phyloP scores from a whole-genome alignment of 1,140 invertebrate genomes.

The Saxidomus purpurata region DNA sequence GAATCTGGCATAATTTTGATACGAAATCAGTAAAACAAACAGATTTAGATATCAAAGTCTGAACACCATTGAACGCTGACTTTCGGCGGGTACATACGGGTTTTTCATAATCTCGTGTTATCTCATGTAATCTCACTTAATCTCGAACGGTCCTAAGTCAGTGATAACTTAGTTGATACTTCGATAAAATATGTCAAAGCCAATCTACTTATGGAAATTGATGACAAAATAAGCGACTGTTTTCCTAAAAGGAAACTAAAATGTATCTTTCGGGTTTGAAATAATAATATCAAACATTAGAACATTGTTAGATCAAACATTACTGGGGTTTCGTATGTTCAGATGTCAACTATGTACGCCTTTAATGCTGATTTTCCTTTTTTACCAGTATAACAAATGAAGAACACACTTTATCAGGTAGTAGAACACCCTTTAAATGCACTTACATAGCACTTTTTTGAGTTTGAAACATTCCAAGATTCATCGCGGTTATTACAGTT shows the following conservation, averaged over 20 bases:
- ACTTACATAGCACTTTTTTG: no score
- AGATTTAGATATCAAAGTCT: slow-evolving; percentile 65
- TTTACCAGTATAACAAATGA: no score
- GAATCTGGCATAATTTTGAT: slow-evolving; percentile 59
- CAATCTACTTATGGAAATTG: slow-evolving; percentile 65
- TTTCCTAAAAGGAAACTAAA: slow-evolving; percentile 32
- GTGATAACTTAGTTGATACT: slow-evolving; percentile 54
- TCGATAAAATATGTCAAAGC: slow-evolving; percentile 62
- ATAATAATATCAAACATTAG: not conserved
- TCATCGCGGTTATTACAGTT: no score
- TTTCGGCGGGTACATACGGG: slow-evolving; percentile 47
- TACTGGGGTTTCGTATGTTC: no score
- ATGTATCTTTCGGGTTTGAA: not conserved
- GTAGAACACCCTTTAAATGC: no score
- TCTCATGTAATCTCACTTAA: slow-evolving; percentile 55
- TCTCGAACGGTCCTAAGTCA: slow-evolving; percentile 49
- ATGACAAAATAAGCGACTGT: slow-evolving; percentile 58
- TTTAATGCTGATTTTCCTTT: no score
- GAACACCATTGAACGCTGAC: slow-evolving; percentile 46
- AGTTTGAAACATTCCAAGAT: no score
- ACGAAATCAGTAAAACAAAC: slow-evolving; percentile 64
- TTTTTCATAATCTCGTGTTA: slow-evolving; percentile 58
- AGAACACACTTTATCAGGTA: no score
- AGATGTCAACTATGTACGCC: no score
- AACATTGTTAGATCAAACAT: no score